Evolutionary conservation across 2,888 invertebrate species (phyloP), one percentile per base, ranked within the genome.

Genomic region (Pemphredon lugubris): DNA sequence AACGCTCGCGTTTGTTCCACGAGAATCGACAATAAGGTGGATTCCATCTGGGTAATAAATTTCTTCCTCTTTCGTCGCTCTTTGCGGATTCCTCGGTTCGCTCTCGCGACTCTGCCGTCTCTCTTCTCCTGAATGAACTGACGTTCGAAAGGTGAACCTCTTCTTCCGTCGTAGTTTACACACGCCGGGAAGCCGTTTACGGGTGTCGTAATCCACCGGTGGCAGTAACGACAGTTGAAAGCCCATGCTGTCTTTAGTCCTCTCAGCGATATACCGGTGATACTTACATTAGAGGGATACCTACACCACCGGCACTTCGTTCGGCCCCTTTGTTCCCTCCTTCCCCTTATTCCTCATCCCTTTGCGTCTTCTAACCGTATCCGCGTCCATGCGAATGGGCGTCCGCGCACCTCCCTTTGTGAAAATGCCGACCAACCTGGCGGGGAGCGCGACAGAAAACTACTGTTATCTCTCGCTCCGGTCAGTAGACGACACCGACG

Each of bases 181-280:
- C 55, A 44, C 53, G 54, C 54, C 21, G 37, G 34, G 40, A 18
- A 34, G 23, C 69, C 64, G 69, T 75, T 73, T 53, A 60, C 60
- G 60, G 59, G 42, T 57, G 60, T 61, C 74, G 73, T 54, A 65
- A 75, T 69, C 69, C 47, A 57, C 37, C 37, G 37, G 13, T 42
- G 69, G 64, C 54, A 50, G 34, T 54, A 45, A 44, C 39, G 73
- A 72, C 72, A 72, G 73, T 37, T 74, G 69, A 74, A 74, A 58
- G 69, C 64, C 47, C 57, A 18, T 44, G 54, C 48, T 72, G 70
- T 70, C 72, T 57, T 63, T 58, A 26, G 11, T 16, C 18, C 34
- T n/a, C 16, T 34, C 37, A 26, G 37, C n/a, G 26, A 30, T 30
- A 2, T 34, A 4, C 23, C 9, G 44, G 26, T 45, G 23, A 2